A percentile compares a stretch with the other conserved stretches of the same genome.
Conservation (phyloP, 2,888 invertebrate genomes). For the Eudemis profundana region DNA sequence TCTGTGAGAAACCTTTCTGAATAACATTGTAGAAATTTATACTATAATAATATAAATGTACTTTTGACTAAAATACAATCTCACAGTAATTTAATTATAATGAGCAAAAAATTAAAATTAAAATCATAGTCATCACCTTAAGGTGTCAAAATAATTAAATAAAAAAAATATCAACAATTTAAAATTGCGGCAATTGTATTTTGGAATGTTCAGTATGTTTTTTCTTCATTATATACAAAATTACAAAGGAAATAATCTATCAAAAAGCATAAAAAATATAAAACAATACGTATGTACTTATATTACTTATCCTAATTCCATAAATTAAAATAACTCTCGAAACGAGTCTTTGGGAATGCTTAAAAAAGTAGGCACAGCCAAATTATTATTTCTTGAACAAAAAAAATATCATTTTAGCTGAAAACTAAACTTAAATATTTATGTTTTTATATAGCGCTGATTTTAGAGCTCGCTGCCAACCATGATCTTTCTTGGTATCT, state of each 20-base stretch:
- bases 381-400: constrained; percentile 6
- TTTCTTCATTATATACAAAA: constrained; percentile 49
- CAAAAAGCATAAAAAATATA: constrained; percentile 44
- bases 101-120: constrained; percentile 47
- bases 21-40: constrained; percentile 23
- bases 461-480: too few relatives aligned
- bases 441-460: too few relatives aligned
- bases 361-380: constrained; percentile 51
- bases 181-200: constrained; percentile 24
- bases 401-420: background rate
- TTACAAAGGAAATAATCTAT: constrained; percentile 45
- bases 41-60: background rate
- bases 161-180: constrained; percentile 35
- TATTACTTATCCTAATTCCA: constrained; percentile 23
- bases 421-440: background rate
- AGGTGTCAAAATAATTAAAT: constrained; percentile 6
- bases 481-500: too few relatives aligned
- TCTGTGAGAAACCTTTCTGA: constrained; percentile 5
- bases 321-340: constrained; percentile 19
- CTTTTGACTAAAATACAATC: constrained; percentile 27
- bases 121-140: constrained; percentile 1
- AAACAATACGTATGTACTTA: constrained; percentile 33
- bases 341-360: constrained; percentile 46
- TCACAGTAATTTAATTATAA: constrained; percentile 28
- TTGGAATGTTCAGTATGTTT: constrained; percentile 52